Base-by-base conservation (phyloP, 2,113 vertebrate species). In the Erinaceus europaeus region DNA sequence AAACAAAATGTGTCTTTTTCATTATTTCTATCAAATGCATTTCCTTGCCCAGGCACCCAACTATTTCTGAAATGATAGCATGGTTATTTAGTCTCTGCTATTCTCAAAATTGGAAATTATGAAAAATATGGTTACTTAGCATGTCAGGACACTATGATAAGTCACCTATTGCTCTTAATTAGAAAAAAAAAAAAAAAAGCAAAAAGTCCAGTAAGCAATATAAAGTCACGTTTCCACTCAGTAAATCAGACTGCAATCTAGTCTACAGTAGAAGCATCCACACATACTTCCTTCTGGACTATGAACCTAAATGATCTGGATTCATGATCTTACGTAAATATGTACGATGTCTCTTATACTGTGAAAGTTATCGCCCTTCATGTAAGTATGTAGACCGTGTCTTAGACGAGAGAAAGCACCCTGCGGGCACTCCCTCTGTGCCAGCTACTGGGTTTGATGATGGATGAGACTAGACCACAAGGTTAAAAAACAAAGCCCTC, bases 1-100 rank as follows among this genome's bases (percentile, higher is more conserved):
- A 87, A 93, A 90, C 82, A 87, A 95, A 80, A 69, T 72, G 14
- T 53, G 46, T 84, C 50, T 90, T 73, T 69, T 82, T 81, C 73
- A 64, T 85, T 77, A 83, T 87, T 94, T 85, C 79, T 72, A 91
- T 61, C 44, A 82, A 89, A 74, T 59, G 74, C 21, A 90, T 50
- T 67, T 74, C 40, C 83, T 79, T 86, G 29, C 61, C 69, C 69
- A 90, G 48, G 18, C 34, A 87, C 32, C 44, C 38, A 59, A 20
- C 36, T 86, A 91, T 18, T 91, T 87, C 75, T 59, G 55, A 84
- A 89, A 59, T 79, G 86, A 83, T 32, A 77, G 20, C 44, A 50
- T 61, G 62, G 77, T 82, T 10, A 4, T 78, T 55, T 53, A 42
- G 69, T n/a, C 74, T 57, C 40, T 53, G 46, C 42, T 75, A 21